phyloP scores from a whole-genome alignment of 2,888 invertebrate genomes.

The Apamea epomidion region DNA sequence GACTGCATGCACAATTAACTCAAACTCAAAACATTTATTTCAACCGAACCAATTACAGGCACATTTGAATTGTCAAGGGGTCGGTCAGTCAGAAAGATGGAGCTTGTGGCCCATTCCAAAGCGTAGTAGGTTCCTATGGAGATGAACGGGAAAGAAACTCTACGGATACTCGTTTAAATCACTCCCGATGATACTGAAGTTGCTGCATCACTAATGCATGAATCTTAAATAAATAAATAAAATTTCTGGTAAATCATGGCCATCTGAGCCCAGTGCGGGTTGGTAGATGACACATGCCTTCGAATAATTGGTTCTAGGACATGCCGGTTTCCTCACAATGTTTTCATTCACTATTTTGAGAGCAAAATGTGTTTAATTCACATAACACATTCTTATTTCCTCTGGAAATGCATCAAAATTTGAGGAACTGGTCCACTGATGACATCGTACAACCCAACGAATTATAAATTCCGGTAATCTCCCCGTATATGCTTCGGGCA shows the following conservation, averaged over 20 bases:
- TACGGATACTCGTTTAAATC: not conserved
- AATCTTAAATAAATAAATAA: too few species aligned
- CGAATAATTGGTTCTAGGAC: too few species aligned
- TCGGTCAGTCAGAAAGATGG: too few species aligned
- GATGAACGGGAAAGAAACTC: not conserved
- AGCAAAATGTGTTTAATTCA: not conserved
- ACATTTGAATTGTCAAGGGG: not conserved
- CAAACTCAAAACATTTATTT: not conserved
- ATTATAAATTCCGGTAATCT: conserved; percentile 39
- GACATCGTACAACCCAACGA: not conserved
- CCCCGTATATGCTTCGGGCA: conserved; percentile 3
- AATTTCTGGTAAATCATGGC: not conserved
- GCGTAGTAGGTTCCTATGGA: not conserved
- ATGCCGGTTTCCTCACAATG: not conserved
- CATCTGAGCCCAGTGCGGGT: too few species aligned
- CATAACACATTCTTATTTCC: not conserved
- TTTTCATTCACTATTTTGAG: not conserved
- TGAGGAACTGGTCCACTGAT: not conserved
- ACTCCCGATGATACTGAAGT: not conserved
- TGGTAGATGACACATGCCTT: too few species aligned
- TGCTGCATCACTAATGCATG: not conserved
- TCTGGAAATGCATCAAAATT: not conserved
- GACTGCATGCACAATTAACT: not conserved
- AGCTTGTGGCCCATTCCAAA: not conserved
- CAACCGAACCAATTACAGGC: not conserved